phyloP scores from a whole-genome alignment of 1,140 invertebrate species.

The Octopus bimaculoides region DNA sequence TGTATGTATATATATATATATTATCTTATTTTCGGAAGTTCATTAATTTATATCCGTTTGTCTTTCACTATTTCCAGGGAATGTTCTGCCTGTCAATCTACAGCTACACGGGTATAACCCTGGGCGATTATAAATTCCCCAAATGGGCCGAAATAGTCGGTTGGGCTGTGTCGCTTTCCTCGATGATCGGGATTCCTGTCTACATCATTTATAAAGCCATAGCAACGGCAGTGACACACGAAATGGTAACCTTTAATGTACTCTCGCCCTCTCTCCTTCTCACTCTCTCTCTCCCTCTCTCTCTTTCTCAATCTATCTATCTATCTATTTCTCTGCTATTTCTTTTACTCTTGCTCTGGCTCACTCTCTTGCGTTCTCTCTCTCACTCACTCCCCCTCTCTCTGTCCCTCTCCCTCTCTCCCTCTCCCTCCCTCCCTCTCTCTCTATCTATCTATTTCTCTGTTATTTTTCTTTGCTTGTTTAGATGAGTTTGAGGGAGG shows the following conservation, averaged over 20 bases:
- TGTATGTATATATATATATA: no score
- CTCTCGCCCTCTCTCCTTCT: background rate
- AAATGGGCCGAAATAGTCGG: constrained; percentile 46
- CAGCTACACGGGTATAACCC: constrained; percentile 27
- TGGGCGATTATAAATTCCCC: constrained; percentile 45
- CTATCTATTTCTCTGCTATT: background rate
- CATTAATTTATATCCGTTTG: no score
- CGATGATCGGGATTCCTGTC: constrained; percentile 44
- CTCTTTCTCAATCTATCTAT: background rate
- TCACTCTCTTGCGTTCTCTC: background rate
- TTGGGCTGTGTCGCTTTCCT: constrained; percentile 43
- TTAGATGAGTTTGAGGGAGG: no score
- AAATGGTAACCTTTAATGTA: background rate
- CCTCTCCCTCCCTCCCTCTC: constrained; percentile 5
- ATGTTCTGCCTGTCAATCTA: constrained; percentile 36
- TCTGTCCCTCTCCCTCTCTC: constrained; percentile 1
- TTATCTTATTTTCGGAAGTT: no score
- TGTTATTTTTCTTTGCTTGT: no score
- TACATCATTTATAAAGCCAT: constrained; percentile 29
- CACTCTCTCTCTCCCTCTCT: background rate
- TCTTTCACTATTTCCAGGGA: constrained; percentile 23
- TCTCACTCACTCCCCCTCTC: background rate
- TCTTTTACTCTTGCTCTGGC: background rate
- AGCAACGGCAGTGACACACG: background rate
- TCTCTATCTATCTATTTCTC: background rate